Base-by-base conservation (phyloP, 1,140 invertebrate genomes). In the Drosophila sproati region DNA sequence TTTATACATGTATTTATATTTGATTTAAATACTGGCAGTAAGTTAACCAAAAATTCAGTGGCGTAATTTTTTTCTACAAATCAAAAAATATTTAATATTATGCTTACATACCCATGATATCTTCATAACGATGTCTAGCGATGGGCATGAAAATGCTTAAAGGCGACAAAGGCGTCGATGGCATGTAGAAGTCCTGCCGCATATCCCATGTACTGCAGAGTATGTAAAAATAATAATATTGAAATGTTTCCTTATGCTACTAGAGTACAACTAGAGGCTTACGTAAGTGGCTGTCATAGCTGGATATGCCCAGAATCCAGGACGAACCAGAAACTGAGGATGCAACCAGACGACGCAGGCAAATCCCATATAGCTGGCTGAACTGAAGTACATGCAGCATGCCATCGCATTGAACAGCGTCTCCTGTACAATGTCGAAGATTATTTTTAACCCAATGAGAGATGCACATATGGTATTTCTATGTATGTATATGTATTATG, bases 281-380 rank as follows among this genome's bases (percentile, higher is more conserved):
- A 97, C 97, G 91, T 97, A 97, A 57, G 95, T 95, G 1, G 96
- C 96, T 29, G 95, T 96, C 96, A 97, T 96, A 2, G 96, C 96
- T 10, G 96, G 96, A 93, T 96, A 97, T 32, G 95, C 96, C 55
- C 94, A 93, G 78, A 94, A 94, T 74, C 94, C 94, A 45, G 89
- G 93, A 51, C 93, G 91, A 5, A 94, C 55, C 2, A 93, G 89
- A 71, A 94, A 94, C 83, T 95, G 94, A 0, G 95, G 95, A 92
- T 96, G 95, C 35, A 97, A 91, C 91, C 95, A 96, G 29, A 96
- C 92, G 81, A 96, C 96, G 8, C 96, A 96, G 1, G 95, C 94
- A 68, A 96, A 95, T 2, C 95, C 95, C 91, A 98, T 94, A 87
- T 96, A 97, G 1, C 95, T 95, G 0, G 96, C 95, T 0, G 96